A percentile compares a stretch with the other conserved stretches of the same genome.
phyloP scores from a whole-genome alignment of 2,888 invertebrate species.

The Scrobipalpa atriplicella region DNA sequence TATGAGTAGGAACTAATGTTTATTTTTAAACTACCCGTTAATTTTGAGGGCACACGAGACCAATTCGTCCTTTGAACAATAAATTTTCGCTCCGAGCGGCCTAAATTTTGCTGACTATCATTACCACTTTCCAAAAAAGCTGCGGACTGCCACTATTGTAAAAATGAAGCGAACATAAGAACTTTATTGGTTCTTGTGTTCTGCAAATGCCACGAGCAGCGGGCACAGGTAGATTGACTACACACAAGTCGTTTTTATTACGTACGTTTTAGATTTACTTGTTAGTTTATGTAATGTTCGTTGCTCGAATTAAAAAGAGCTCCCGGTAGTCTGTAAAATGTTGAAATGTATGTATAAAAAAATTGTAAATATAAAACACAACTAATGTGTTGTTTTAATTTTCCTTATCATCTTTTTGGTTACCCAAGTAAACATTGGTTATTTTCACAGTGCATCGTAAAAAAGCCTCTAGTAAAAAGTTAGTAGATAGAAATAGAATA shows the following conservation, averaged over 20 bases:
- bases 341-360: constrained; percentile 81
- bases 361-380: constrained; percentile 80
- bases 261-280: constrained; percentile 81
- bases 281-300: constrained; percentile 83
- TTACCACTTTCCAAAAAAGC: constrained; percentile 66
- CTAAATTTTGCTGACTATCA: constrained; percentile 71
- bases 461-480: no score
- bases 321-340: constrained; percentile 81
- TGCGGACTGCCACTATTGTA: constrained; percentile 73
- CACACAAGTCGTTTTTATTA: constrained; percentile 78
- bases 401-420: constrained; percentile 54
- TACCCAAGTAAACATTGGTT: constrained; percentile 40
- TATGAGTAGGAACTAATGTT: constrained; percentile 47
- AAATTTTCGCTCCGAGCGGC: constrained; percentile 70
- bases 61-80: constrained; percentile 75
- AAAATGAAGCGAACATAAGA: constrained; percentile 65
- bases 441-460: constrained; percentile 45
- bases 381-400: constrained; percentile 73
- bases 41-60: constrained; percentile 63
- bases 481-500: constrained; percentile 31
- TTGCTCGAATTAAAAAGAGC: constrained; percentile 83
- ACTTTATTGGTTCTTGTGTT: constrained; percentile 80
- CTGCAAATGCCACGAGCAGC: constrained; percentile 59
- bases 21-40: constrained; percentile 45
- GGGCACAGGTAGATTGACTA: constrained; percentile 73